Percentiles rank a stretch among this genome's conserved stretches.
Conservation (phyloP, 2,797 vertebrate genomes). For the Uromys caudimaculatus region DNA sequence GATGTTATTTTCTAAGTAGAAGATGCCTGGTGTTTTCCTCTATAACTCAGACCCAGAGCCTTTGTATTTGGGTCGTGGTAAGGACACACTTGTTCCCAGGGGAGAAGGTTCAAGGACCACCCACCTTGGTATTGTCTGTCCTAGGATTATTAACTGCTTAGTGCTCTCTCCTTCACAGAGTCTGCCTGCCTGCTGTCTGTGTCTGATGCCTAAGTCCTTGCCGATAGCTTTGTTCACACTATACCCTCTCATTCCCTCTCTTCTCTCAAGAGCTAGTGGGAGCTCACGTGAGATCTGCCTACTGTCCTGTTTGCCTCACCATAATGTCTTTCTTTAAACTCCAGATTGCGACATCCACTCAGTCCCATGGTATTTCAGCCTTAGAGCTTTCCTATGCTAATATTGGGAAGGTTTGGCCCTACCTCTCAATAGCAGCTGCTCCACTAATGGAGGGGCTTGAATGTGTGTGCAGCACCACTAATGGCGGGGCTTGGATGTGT, state of each 20-base stretch:
- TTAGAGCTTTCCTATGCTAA: not conserved
- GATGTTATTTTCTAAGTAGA: slow-evolving; percentile 18
- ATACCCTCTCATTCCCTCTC: not conserved
- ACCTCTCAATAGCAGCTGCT: rapidly evolving
- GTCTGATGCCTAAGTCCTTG: not conserved
- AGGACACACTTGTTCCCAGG: not conserved
- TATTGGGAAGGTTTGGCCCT: not conserved
- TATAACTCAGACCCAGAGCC: not conserved
- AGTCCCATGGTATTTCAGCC: not conserved
- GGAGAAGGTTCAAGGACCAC: not conserved
- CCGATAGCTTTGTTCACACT: not conserved
- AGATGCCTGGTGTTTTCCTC: not conserved
- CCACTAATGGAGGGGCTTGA: too few species aligned
- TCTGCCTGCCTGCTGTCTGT: not conserved
- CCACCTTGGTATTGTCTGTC: not conserved
- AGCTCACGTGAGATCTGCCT: not conserved
- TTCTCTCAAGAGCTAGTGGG: not conserved
- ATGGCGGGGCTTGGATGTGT: too few species aligned
- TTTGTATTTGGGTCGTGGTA: not conserved
- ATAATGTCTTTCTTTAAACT: not conserved
- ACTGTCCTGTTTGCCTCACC: not conserved
- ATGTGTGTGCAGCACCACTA: too few species aligned
- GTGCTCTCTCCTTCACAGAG: not conserved
- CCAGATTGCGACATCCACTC: not conserved
- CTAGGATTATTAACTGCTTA: not conserved